phyloP scores from a whole-genome alignment of 2,797 vertebrate genomes.

The Pipistrellus kuhlii region DNA sequence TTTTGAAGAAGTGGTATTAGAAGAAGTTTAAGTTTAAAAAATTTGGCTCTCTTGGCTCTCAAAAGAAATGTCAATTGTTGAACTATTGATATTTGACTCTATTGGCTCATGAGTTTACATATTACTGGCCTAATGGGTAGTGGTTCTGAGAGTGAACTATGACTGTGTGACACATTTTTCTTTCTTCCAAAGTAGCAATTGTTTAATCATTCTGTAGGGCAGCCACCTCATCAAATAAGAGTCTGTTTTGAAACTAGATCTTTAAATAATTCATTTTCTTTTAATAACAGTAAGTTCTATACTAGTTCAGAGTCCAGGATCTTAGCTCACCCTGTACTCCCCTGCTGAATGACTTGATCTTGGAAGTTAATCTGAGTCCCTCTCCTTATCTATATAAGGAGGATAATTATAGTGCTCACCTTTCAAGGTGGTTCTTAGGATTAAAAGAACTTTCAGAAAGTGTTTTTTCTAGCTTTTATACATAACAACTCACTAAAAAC shows the following conservation, averaged over 20 bases:
- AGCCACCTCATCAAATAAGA: neutral
- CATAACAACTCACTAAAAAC: neutral
- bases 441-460: neutral
- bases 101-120: too few species aligned
- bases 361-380: neutral
- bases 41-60: too few species aligned
- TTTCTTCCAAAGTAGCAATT: constrained; percentile 16
- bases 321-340: neutral
- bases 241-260: neutral
- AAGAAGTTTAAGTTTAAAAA: too few species aligned
- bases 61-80: too few species aligned
- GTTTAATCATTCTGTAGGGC: neutral
- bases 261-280: constrained; percentile 3
- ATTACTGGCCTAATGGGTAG: neutral
- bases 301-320: neutral
- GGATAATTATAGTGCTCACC: neutral
- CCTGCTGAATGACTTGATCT: neutral
- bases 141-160: neutral
- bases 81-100: too few species aligned
- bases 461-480: neutral
- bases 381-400: neutral
- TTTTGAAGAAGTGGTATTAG: too few species aligned
- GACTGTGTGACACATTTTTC: neutral
- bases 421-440: neutral
- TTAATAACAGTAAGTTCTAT: neutral